Evolutionary conservation across 2,888 invertebrate genomes (phyloP).

Genomic region (Diarsia brunnea): DNA sequence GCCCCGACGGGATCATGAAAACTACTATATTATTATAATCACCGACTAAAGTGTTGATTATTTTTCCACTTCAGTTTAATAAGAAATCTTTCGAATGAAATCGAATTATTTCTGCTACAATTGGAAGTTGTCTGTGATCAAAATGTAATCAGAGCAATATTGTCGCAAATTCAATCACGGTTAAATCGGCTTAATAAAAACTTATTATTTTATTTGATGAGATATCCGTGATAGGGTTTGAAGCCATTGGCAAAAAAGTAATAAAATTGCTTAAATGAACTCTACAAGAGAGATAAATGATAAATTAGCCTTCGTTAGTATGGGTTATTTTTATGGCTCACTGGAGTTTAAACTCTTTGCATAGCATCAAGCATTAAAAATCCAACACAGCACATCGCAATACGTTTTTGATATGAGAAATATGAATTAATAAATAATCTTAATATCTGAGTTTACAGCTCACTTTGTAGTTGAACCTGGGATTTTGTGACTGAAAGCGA

Average conservation of each 20-base stretch:
- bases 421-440: conserved; percentile 7
- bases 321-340: background rate
- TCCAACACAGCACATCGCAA: background rate
- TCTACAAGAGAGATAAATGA: background rate
- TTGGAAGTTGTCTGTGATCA: conserved; percentile 26
- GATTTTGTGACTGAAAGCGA: conserved; percentile 18
- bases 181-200: background rate
- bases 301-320: background rate
- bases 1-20: conserved; percentile 1
- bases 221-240: conserved; percentile 5
- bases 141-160: conserved; percentile 22
- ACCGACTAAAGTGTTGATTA: conserved; percentile 16
- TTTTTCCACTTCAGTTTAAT: conserved; percentile 24
- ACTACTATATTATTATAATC: background rate
- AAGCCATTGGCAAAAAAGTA: background rate
- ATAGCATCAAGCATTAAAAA: too few relatives aligned
- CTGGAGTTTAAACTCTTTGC: background rate
- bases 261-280: background rate
- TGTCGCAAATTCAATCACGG: conserved; percentile 6
- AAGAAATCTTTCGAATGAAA: conserved; percentile 16
- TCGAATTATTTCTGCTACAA: conserved; percentile 14
- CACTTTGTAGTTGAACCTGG: conserved; percentile 10
- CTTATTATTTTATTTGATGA: background rate
- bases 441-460: conserved; percentile 3
- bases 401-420: background rate